phyloP scores from a whole-genome alignment of 2,888 invertebrate genomes.

The Lottia scabra region DNA sequence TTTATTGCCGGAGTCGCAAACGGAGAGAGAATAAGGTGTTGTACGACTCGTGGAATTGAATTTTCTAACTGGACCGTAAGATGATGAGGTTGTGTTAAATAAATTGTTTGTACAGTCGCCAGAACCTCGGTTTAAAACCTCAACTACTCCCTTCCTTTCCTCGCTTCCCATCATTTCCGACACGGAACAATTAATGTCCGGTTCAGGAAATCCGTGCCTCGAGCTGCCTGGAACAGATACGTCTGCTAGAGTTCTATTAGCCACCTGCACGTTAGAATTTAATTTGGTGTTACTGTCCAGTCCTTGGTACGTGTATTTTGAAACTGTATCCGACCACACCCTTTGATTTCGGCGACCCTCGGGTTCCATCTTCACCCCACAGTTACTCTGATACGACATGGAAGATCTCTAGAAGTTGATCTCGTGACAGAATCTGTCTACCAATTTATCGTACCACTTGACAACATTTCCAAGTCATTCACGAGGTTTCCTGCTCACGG shows the following conservation, averaged over 20 bases:
- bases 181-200: conserved; percentile 17
- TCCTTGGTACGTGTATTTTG: background rate
- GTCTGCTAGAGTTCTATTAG: conserved; percentile 6
- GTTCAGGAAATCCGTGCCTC: conserved; percentile 18
- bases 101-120: conserved; percentile 8
- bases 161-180: conserved; percentile 22
- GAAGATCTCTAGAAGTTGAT: background rate
- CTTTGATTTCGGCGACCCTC: conserved; percentile 10
- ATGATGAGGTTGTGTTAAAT: conserved; percentile 9
- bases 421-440: background rate
- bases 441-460: conserved; percentile 3
- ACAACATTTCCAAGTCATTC: conserved; percentile 12
- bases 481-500: conserved; percentile 10
- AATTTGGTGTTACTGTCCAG: background rate
- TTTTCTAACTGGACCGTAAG: conserved; percentile 11
- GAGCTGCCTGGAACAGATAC: conserved; percentile 8
- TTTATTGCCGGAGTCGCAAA: conserved; percentile 6
- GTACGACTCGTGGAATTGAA: conserved; percentile 5
- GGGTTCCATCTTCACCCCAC: conserved; percentile 28
- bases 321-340: conserved; percentile 1
- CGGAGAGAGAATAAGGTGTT: conserved; percentile 3
- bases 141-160: conserved; percentile 9
- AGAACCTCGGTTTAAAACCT: background rate
- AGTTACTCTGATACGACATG: conserved; percentile 17
- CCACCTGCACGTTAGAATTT: background rate